Base-by-base conservation (phyloP, 2,888 invertebrate species). In the Eristalinus aeneus region DNA sequence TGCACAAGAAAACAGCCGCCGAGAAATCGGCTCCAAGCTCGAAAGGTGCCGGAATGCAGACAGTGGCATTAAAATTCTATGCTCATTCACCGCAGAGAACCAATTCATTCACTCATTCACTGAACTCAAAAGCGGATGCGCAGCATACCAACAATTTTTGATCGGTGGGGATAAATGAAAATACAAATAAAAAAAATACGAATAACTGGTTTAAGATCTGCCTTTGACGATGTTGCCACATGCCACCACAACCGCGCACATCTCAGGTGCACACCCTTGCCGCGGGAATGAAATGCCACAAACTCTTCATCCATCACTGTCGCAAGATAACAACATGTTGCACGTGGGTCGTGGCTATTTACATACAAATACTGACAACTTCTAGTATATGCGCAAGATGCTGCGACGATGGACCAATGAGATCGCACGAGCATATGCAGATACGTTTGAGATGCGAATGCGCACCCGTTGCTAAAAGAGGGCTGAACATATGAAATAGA, bases 21-120 rank as follows among this genome's bases (percentile, higher is more conserved):
- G 67, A 77, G 46, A 12, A 73, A 34, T 64, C 36, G 34, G 11
- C 8, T n/a, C 16, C 20, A 32, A 12, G 20, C 23, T 61, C 22
- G 67, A 46, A 16, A 46, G 74, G 74, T 64, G 75, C 68, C 46
- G 80, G 74, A 58, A 68, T 68, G 68, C 74, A 69, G 39, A 65
- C n/a, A 54, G 71, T 53, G 64, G 58, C 74, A 79, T 87, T 87
- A 83, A 87, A 56, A 87, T 83, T 87, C 87, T 83, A 75, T 32
- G 63, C 87, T 83, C 87, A 87, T 87, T 87, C 87, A 75, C 53
- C 63, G 53, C 31, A 64, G 54, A 54, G 63, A 68, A 79, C 74
- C 73, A 81, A 81, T 87, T 83, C 87, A 87, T 87, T 87, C 87
- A 87, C 67, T 83, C 87, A 87, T 87, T 87, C 87, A 87, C 67